Evolutionary conservation across 2,888 invertebrate species (phyloP).

Genomic region (Calephelis perditalis): DNA sequence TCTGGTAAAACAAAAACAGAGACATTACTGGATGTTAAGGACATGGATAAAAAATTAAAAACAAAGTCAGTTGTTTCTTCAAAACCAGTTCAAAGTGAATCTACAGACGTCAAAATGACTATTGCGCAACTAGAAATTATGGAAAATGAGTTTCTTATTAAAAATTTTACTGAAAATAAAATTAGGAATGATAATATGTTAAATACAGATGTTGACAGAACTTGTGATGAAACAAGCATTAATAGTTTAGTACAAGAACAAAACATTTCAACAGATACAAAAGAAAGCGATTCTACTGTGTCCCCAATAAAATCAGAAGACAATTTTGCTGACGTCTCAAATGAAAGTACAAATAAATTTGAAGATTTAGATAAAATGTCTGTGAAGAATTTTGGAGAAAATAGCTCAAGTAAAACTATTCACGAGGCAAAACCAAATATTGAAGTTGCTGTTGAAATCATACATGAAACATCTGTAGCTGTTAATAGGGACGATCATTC

Average conservation of each 20-base stretch:
- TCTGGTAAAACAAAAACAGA: not conserved
- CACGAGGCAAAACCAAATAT: constrained; percentile 13
- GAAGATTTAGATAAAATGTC: constrained; percentile 23
- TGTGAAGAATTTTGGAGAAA: constrained; percentile 21
- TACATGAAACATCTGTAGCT: not conserved
- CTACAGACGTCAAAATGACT: constrained; percentile 47
- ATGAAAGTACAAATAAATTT: constrained; percentile 51
- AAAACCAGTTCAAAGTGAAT: not conserved
- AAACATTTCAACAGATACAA: constrained; percentile 32
- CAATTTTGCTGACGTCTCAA: constrained; percentile 59
- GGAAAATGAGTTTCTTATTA: constrained; percentile 59
- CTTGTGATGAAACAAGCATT: constrained; percentile 21
- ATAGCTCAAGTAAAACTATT: constrained; percentile 8
- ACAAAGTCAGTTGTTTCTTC: not conserved
- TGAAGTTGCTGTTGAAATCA: constrained; percentile 11
- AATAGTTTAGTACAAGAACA: not conserved
- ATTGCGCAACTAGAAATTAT: constrained; percentile 55
- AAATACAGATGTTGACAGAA: constrained; percentile 48
- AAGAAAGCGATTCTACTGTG: constrained; percentile 37
- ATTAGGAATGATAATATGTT: constrained; percentile 56
- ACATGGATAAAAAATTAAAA: not conserved
- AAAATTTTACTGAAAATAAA: constrained; percentile 47
- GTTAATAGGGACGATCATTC: not conserved
- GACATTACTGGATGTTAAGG: not conserved
- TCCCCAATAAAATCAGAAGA: constrained; percentile 60